Evolutionary conservation across 1,140 invertebrate species (phyloP).

Genomic region (Stegodyphus dumicola): DNA sequence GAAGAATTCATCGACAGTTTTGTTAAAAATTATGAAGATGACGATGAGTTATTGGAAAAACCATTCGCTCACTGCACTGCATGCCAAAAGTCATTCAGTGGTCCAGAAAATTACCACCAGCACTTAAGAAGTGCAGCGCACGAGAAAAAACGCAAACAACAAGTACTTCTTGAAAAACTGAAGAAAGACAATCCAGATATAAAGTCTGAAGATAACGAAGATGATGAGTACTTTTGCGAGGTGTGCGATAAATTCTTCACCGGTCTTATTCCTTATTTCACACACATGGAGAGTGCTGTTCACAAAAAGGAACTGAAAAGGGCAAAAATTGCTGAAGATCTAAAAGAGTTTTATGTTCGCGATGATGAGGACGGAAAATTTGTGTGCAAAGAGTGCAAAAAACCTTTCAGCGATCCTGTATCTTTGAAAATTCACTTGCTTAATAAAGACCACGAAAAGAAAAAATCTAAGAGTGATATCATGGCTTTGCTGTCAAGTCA

Average conservation of each 20-base stretch:
- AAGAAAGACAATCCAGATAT: background rate
- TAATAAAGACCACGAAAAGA: background rate
- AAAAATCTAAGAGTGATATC: background rate
- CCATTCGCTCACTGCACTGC: background rate
- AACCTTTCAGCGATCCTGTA: background rate
- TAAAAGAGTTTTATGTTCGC: background rate
- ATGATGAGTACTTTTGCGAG: background rate
- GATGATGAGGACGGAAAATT: background rate
- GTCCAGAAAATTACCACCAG: background rate
- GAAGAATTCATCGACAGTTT: background rate
- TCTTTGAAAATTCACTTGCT: background rate
- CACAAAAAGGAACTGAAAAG: background rate
- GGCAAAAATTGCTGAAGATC: background rate
- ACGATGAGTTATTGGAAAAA: background rate
- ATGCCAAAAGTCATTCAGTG: background rate
- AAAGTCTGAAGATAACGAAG: background rate
- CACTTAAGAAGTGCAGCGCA: background rate
- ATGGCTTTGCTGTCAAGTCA: background rate
- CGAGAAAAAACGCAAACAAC: background rate
- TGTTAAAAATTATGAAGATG: background rate
- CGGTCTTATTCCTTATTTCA: background rate
- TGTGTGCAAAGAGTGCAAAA: background rate
- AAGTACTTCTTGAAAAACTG: background rate
- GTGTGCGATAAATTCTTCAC: background rate
- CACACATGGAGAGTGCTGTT: background rate